phyloP scores from a whole-genome alignment of 1,140 invertebrate species.

The Panulirus ornatus region DNA sequence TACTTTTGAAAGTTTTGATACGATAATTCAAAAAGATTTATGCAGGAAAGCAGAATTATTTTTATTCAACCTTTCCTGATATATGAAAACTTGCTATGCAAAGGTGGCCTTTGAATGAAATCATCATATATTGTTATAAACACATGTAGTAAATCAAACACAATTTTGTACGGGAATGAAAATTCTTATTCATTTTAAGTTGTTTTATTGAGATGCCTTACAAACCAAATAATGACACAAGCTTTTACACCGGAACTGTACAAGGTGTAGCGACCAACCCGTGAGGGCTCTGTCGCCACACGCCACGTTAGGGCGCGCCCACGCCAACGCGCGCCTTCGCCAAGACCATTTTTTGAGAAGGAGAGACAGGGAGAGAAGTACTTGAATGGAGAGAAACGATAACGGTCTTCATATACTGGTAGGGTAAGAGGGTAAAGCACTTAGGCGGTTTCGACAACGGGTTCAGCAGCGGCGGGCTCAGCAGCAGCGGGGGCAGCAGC shows the following conservation, averaged over 20 bases:
- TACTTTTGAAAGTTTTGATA: too few relatives aligned
- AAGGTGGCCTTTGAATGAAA: too few relatives aligned
- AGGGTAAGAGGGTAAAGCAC: neutral
- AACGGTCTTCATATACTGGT: neutral
- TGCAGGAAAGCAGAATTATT: too few relatives aligned
- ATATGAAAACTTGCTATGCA: too few relatives aligned
- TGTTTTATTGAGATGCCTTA: neutral
- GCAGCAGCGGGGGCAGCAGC: conserved; percentile 27
- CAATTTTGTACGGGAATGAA: too few relatives aligned
- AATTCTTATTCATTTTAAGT: too few relatives aligned
- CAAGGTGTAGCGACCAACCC: conserved; percentile 60
- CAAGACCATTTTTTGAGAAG: neutral
- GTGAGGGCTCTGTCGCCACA: conserved; percentile 49
- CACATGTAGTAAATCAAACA: too few relatives aligned
- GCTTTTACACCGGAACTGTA: conserved; percentile 62
- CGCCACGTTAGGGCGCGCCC: neutral
- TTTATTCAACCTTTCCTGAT: too few relatives aligned
- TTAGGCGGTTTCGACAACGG: conserved; percentile 42
- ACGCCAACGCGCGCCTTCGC: conserved; percentile 37
- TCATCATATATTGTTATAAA: too few relatives aligned
- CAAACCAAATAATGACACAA: conserved; percentile 15
- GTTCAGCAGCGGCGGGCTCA: neutral
- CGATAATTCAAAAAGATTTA: too few relatives aligned
- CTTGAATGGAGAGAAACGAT: neutral
- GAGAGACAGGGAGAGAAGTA: too few relatives aligned